Evolutionary conservation across 2,888 invertebrate species (phyloP).

Genomic region (Seira musarum): DNA sequence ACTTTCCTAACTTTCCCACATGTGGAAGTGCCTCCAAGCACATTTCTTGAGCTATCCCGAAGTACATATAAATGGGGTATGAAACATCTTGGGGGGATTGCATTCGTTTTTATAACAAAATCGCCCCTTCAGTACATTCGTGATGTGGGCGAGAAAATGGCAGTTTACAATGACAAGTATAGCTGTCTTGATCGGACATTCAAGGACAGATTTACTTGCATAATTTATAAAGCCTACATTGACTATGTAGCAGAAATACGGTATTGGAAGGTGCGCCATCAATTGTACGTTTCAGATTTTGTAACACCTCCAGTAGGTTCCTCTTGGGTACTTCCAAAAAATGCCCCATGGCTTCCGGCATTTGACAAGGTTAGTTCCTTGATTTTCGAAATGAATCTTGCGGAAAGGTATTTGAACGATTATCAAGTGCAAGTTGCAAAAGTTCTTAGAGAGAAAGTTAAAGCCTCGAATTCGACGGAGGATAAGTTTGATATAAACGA

Average conservation of each 20-base stretch:
- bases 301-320: conserved; percentile 68
- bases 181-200: conserved; percentile 67
- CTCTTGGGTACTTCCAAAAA: conserved; percentile 66
- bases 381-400: conserved; percentile 67
- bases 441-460: conserved; percentile 48
- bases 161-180: conserved; percentile 65
- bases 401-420: conserved; percentile 61
- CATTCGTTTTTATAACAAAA: conserved; percentile 65
- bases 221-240: conserved; percentile 67
- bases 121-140: conserved; percentile 65
- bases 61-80: conserved; percentile 65
- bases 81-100: conserved; percentile 66
- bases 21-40: conserved; percentile 63
- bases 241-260: conserved; percentile 67
- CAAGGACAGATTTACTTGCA: conserved; percentile 63
- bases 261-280: conserved; percentile 65
- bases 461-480: conserved; percentile 57
- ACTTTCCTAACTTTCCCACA: conserved; percentile 67
- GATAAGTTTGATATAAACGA: conserved; percentile 64
- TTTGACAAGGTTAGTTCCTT: conserved; percentile 56
- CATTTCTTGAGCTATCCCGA: conserved; percentile 59
- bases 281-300: conserved; percentile 66
- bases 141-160: conserved; percentile 64
- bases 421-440: conserved; percentile 62
- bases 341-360: conserved; percentile 62